Base-by-base conservation (phyloP, 2,113 vertebrate genomes). In the Ptilonorhynchus violaceus region DNA sequence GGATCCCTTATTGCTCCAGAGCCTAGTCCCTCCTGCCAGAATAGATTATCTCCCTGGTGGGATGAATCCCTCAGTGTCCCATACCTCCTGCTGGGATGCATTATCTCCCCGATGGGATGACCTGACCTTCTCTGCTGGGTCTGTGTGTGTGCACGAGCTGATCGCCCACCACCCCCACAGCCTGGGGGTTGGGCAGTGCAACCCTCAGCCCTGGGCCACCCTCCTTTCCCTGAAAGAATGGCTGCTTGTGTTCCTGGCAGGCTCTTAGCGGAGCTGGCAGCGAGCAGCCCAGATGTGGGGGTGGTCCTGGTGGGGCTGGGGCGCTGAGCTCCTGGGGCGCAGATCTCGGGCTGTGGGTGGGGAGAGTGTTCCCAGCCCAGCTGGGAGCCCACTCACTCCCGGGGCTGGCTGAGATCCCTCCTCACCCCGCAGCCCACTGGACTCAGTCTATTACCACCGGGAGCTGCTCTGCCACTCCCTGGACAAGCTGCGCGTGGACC, bases 391-490 rank as follows among this genome's bases (percentile, higher is more conserved):
- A 17, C 20, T 35, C 1, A 0, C 47, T 66, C 7, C 59, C 23
- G 41, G 41, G 22, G 15, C 25, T 63, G 79, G 25, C 88, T 84
- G 56, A 84, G 63, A 13, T 19, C 55, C 35, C 64, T 49, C 46
- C 63, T 81, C 6, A 1, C 75, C 63, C 85, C 10, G 2, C 89
- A 99, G 99, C 85, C 95, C 98, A 21, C 95, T 97, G 1, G 98
- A 98, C 89, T 97, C 98, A 0, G 98, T 99, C 62, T 99, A 99
- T 86, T 99, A 99, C 95, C 99, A 99, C 81, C 98, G 99, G 50
- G 99, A 99, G 98, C 88, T 99, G 95, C 98, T 99, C 28, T 99
- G 99, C 97, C 96, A 98, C 95, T 99, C 99, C 15, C 97, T 99
- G 95, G 99, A 99, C 90, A 99, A 99, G 39, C 98, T 98, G 85